Evolutionary conservation across 2,888 invertebrate species (phyloP).

Genomic region (Eilema caniola): DNA sequence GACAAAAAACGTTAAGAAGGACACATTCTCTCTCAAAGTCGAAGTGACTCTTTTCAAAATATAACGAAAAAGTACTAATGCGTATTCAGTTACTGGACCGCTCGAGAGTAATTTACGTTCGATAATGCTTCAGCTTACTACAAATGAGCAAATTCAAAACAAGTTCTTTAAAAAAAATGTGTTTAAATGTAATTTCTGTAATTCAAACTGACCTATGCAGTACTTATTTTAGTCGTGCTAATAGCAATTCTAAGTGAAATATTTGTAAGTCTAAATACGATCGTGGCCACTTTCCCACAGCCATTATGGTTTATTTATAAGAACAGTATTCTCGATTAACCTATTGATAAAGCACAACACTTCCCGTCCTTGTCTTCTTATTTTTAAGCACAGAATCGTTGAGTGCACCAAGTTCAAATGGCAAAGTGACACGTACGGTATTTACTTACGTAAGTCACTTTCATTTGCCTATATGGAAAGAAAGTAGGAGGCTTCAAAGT

Average conservation of each 20-base stretch:
- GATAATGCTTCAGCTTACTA: not conserved
- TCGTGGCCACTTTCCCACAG: not conserved
- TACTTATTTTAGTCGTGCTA: not conserved
- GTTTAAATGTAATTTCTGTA: too few species aligned
- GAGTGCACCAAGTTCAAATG: not conserved
- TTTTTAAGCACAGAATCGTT: not conserved
- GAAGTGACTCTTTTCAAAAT: too few species aligned
- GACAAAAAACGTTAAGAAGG: too few species aligned
- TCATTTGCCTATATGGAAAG: not conserved
- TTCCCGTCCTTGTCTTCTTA: not conserved
- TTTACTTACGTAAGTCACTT: not conserved
- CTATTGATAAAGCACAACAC: not conserved
- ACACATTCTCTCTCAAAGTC: too few species aligned
- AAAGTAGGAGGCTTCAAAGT: not conserved
- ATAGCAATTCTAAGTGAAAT: not conserved
- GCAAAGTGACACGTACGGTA: not conserved
- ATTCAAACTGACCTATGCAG: not conserved
- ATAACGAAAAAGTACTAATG: too few species aligned
- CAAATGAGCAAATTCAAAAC: conserved; percentile 10
- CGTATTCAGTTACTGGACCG: conserved; percentile 12
- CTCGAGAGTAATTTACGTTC: conserved; percentile 18
- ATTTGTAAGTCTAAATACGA: not conserved
- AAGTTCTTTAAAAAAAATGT: conserved; percentile 16
- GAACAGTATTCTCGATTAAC: not conserved
- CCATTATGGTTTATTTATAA: not conserved